Evolutionary conservation across 2,113 vertebrate genomes (phyloP).

Genomic region (Cariama cristata): DNA sequence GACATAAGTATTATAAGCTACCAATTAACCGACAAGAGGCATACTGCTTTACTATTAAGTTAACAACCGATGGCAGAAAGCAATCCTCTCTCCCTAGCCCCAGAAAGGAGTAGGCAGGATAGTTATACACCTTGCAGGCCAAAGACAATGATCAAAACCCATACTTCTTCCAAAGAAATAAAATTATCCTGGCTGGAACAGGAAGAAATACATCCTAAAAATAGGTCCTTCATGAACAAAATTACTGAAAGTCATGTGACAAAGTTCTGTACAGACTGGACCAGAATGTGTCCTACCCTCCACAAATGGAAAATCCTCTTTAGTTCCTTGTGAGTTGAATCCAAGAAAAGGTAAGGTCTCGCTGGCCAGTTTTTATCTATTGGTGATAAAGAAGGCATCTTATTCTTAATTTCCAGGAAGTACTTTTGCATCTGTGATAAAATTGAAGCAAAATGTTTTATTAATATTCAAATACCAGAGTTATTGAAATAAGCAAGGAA

Average conservation of each 20-base stretch:
- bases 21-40: not conserved
- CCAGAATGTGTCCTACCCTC: conserved; percentile 82
- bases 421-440: conserved; percentile 92
- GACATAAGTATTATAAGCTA: not conserved
- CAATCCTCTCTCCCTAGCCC: not conserved
- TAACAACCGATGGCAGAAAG: not conserved
- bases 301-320: conserved; percentile 94
- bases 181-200: not conserved
- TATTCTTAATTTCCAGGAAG: conserved; percentile 90
- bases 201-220: conserved; percentile 12
- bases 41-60: not conserved
- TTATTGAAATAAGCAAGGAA: not conserved
- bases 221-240: not conserved
- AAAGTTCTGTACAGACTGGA: not conserved
- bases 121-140: not conserved
- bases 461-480: not conserved
- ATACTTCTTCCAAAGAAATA: not conserved
- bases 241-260: not conserved
- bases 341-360: conserved; percentile 91
- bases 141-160: not conserved
- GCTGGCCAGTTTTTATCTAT: conserved; percentile 92
- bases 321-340: conserved; percentile 88
- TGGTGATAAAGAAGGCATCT: conserved; percentile 93
- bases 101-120: not conserved
- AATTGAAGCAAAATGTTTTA: conserved; percentile 39